Percentiles rank a stretch among this genome's conserved stretches.
Conservation (phyloP, 2,888 invertebrate species). For the Lathronympha strigana region DNA sequence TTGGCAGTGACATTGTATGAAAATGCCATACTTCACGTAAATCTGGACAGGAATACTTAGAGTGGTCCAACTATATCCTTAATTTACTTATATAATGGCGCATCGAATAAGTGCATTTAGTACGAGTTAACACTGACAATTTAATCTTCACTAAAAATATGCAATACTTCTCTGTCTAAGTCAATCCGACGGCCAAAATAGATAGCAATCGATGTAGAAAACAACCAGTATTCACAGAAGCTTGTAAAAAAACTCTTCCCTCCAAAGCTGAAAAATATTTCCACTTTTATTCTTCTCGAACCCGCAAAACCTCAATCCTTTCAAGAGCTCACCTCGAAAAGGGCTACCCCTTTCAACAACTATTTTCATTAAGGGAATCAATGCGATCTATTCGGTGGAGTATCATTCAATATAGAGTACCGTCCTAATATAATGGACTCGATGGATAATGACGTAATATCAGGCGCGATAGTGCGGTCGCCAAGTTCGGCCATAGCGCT, state of each 20-base stretch:
- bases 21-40: no score
- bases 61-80: no score
- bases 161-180: background rate
- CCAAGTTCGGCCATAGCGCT: slow-evolving; percentile 13
- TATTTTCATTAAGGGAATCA: slow-evolving; percentile 51
- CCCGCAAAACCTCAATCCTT: slow-evolving; percentile 38
- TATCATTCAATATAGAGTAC: slow-evolving; percentile 53
- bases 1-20: no score
- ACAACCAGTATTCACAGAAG: slow-evolving; percentile 1
- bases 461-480: slow-evolving; percentile 13
- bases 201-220: background rate
- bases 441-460: slow-evolving; percentile 33
- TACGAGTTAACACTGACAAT: background rate
- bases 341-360: slow-evolving; percentile 41
- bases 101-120: no score
- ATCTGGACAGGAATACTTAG: no score
- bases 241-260: background rate
- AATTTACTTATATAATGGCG: no score
- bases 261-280: slow-evolving; percentile 27
- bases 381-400: slow-evolving; percentile 50
- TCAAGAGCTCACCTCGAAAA: slow-evolving; percentile 41
- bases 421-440: slow-evolving; percentile 50
- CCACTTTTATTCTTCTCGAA: slow-evolving; percentile 21
- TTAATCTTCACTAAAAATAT: background rate
- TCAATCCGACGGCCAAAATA: background rate